Evolutionary conservation across 2,888 invertebrate species (phyloP).

Genomic region (Pheosia tremula): DNA sequence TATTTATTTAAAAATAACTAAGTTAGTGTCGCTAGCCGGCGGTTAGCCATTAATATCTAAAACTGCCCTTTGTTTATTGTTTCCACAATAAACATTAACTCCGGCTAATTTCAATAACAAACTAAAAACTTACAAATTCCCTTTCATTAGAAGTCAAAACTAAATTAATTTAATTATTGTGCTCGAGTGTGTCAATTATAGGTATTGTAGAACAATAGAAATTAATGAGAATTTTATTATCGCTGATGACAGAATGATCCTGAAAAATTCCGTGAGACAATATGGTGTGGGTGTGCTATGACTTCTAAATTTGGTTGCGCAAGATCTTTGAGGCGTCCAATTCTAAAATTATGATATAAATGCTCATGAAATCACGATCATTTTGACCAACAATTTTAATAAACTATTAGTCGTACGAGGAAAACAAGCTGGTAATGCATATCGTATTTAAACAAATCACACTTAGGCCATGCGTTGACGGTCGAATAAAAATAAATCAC

Average conservation of each 20-base stretch:
- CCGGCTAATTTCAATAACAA: constrained; percentile 30
- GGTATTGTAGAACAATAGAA: neutral
- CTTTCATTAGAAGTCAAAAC: constrained; percentile 17
- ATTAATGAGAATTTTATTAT: neutral
- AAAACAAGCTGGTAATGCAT: no score
- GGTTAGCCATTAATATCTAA: constrained; percentile 26
- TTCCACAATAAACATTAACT: constrained; percentile 20
- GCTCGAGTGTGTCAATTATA: constrained; percentile 7
- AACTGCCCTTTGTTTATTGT: constrained; percentile 28
- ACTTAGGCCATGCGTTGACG: no score
- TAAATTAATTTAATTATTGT: constrained; percentile 14
- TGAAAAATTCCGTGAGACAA: no score
- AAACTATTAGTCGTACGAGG: no score
- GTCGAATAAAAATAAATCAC: no score
- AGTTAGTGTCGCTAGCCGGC: constrained; percentile 13
- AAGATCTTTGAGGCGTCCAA: no score
- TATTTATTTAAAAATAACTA: constrained; percentile 16
- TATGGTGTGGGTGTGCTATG: no score
- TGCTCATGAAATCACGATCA: no score
- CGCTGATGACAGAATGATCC: neutral
- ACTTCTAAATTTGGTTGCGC: no score
- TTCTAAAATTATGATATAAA: no score
- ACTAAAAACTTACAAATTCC: constrained; percentile 23
- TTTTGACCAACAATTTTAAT: no score
- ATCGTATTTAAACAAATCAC: no score